Percentiles rank a stretch among this genome's conserved stretches.
Conservation (phyloP, 1,140 invertebrate genomes). For the Theocolax elegans region DNA sequence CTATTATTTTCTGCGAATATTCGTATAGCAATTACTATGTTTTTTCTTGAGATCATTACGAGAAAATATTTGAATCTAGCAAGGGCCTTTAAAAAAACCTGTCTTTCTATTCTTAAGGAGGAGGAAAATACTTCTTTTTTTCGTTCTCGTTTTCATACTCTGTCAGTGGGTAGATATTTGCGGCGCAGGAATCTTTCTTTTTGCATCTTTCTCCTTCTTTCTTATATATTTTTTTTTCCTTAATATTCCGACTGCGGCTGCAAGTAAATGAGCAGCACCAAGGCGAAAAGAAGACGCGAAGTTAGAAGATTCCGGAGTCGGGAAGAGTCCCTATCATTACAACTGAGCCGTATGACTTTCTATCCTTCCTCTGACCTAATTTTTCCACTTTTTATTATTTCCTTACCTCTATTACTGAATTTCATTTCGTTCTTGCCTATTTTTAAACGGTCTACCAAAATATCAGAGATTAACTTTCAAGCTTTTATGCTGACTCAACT, state of each 20-base stretch:
- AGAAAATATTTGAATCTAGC: no score
- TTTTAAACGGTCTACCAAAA: no score
- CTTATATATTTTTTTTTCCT: slow-evolving; percentile 2
- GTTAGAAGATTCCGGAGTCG: slow-evolving; percentile 2
- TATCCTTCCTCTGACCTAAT: neutral
- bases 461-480: no score
- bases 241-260: slow-evolving; percentile 11
- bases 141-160: neutral
- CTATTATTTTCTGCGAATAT: no score
- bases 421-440: slow-evolving; percentile 30
- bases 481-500: no score
- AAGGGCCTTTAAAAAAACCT: neutral
- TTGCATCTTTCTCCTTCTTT: no score
- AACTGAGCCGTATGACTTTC: neutral
- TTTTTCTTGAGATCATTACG: no score
- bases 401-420: slow-evolving; percentile 10
- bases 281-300: neutral
- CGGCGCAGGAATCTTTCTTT: neutral
- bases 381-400: neutral
- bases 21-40: no score
- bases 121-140: neutral
- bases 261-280: neutral
- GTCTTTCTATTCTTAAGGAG: neutral
- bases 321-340: neutral
- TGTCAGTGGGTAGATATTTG: neutral